Conservation (phyloP, 2,113 vertebrate species). For the Halcyon malimbica region DNA sequence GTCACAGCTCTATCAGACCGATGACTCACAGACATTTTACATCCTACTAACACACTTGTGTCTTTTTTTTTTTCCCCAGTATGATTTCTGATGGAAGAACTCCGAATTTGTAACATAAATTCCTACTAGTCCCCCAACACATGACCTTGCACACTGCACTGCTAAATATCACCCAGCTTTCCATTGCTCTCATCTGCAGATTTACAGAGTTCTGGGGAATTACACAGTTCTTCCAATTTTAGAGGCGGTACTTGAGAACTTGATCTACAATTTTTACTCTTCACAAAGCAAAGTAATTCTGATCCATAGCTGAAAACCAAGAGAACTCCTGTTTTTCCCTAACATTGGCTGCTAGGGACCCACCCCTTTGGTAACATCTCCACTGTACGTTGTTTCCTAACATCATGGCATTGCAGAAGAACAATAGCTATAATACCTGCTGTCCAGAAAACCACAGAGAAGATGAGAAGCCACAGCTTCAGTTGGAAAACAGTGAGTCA, state of each 20-base stretch:
- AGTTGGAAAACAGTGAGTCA: background rate
- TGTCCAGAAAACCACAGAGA: background rate
- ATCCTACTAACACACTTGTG: background rate
- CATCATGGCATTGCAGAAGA: background rate
- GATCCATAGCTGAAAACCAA: background rate
- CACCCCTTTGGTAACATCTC: background rate
- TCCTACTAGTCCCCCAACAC: background rate
- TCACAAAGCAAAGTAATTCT: background rate
- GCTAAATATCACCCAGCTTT: background rate
- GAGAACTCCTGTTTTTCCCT: background rate
- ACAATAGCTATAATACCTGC: background rate
- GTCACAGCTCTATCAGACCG: background rate
- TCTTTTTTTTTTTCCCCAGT: background rate
- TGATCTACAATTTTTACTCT: background rate
- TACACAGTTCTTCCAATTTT: background rate
- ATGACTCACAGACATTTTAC: background rate
- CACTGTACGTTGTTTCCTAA: background rate
- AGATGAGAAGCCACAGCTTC: background rate
- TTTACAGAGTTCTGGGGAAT: background rate
- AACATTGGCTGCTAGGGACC: background rate
- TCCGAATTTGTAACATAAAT: background rate
- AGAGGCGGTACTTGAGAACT: background rate
- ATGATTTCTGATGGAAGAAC: background rate
- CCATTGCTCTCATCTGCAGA: background rate
- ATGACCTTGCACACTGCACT: background rate